Evolutionary conservation across 1,140 invertebrate species (phyloP).

Genomic region (Streblospio benedicti): DNA sequence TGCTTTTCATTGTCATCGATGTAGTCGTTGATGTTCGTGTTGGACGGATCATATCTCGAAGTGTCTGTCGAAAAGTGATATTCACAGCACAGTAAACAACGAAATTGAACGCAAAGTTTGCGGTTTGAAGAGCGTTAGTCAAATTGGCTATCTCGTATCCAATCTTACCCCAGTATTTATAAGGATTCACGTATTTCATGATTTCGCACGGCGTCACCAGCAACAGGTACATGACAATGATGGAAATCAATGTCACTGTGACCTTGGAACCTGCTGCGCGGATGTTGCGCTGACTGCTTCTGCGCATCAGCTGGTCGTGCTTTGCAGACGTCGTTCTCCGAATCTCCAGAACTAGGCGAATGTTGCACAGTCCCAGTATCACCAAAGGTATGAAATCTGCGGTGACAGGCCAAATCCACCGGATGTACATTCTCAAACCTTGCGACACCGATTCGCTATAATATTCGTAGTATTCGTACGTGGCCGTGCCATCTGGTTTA

Average conservation of each 20-base stretch:
- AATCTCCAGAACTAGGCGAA: background rate
- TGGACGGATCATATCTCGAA: too few species aligned
- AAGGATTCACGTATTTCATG: background rate
- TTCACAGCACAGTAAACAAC: constrained; percentile 7
- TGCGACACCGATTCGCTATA: background rate
- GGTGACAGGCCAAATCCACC: background rate
- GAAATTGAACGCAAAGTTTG: constrained; percentile 11
- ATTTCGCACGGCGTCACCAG: constrained; percentile 8
- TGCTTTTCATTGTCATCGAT: too few species aligned
- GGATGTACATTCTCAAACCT: background rate
- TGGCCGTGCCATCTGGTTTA: background rate
- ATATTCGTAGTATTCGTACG: background rate
- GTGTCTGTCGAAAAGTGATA: background rate
- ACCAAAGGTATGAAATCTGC: background rate
- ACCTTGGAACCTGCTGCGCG: too few species aligned
- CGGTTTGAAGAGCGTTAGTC: constrained; percentile 6
- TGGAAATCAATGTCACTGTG: constrained; percentile 4
- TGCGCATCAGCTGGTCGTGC: too few species aligned
- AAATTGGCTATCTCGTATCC: background rate
- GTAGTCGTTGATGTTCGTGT: too few species aligned
- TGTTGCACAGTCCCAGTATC: background rate
- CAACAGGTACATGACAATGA: background rate
- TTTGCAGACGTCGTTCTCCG: too few species aligned
- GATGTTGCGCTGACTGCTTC: too few species aligned
- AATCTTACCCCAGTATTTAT: background rate